Evolutionary conservation across 2,888 invertebrate species (phyloP).

Genomic region (Auanema sp.): DNA sequence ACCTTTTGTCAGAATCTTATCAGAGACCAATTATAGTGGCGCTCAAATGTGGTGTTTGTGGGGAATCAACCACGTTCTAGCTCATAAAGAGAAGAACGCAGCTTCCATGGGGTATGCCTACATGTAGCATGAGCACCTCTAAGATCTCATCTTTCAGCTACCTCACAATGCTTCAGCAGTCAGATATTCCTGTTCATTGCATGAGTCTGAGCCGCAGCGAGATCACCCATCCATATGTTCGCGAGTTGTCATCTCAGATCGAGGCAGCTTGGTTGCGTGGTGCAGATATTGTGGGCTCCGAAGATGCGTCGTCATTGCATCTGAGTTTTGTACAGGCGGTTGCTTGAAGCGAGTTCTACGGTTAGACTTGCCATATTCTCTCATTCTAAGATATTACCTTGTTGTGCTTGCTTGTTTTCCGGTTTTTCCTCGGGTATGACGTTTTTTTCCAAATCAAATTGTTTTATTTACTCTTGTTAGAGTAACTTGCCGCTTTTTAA

Average conservation of each 20-base stretch:
- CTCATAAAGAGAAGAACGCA: slow-evolving; percentile 69
- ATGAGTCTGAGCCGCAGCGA: not conserved
- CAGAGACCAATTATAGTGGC: slow-evolving; percentile 71
- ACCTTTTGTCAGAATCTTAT: slow-evolving; percentile 75
- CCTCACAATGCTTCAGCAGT: slow-evolving; percentile 5
- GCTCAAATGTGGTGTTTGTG: slow-evolving; percentile 79
- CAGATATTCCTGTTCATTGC: slow-evolving; percentile 1
- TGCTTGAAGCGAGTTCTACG: too few relatives aligned
- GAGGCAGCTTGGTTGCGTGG: not conserved
- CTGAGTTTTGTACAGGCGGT: slow-evolving; percentile 6
- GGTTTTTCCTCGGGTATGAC: too few relatives aligned
- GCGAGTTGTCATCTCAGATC: slow-evolving; percentile 4
- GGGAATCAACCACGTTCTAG: slow-evolving; percentile 76
- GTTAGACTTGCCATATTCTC: too few relatives aligned
- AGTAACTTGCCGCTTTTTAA: too few relatives aligned
- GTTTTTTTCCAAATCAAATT: too few relatives aligned
- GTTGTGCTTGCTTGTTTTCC: too few relatives aligned
- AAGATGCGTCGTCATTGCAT: slow-evolving; percentile 1
- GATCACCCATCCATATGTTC: not conserved
- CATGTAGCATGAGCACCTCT: too few relatives aligned
- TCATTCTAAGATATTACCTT: too few relatives aligned
- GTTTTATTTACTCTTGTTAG: too few relatives aligned
- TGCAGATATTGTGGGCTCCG: not conserved
- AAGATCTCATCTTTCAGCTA: slow-evolving; percentile 5
- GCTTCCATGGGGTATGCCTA: slow-evolving; percentile 3